A percentile compares a stretch with the other conserved stretches of the same genome.
These are phyloP conservation scores for Notoglanidium macrostoma DNA, from an alignment of 2,797 vertebrate species.

Conservation along the genomic window DNA sequence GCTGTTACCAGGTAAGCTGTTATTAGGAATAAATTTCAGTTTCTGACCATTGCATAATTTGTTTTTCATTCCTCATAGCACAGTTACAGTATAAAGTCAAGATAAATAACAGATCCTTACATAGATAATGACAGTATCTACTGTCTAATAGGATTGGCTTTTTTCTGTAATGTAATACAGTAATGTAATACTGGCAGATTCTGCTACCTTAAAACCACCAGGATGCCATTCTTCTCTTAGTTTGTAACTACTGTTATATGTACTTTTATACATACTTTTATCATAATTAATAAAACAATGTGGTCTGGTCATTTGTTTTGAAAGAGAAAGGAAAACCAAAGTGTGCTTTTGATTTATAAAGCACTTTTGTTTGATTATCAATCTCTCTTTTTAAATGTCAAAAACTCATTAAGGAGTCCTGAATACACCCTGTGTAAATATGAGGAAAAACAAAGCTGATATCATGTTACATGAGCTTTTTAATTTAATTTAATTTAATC, in stretches of 20 bases:
- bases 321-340: background rate
- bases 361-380: background rate
- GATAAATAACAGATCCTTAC: background rate
- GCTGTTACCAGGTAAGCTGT: background rate
- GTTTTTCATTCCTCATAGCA: background rate
- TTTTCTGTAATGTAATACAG: background rate
- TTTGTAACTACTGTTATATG: background rate
- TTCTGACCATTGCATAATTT: background rate
- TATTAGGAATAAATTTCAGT: background rate
- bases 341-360: background rate
- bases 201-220: background rate
- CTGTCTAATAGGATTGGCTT: background rate
- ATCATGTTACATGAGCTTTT: background rate
- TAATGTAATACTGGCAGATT: background rate
- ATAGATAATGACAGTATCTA: background rate
- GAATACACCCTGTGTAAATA: background rate
- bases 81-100: background rate
- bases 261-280: background rate
- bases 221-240: background rate
- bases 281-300: background rate
- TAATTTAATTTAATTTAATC: background rate
- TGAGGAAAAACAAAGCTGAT: background rate
- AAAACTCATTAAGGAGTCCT: background rate
- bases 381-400: background rate
- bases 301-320: background rate